Conservation (phyloP, 1,140 invertebrate genomes). For the Brachionus manjavacas region DNA sequence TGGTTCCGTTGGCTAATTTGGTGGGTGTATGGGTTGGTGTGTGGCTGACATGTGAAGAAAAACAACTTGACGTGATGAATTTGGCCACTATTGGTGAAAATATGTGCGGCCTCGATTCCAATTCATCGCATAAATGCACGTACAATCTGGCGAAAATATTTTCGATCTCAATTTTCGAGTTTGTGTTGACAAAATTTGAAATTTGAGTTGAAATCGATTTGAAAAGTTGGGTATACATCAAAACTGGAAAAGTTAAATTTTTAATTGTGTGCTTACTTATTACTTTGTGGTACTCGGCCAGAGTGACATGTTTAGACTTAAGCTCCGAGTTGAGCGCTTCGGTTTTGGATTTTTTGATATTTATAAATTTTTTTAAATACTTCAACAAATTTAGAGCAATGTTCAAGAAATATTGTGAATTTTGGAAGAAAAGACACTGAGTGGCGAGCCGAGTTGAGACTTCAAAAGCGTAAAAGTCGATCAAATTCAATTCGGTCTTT, state of each 20-base stretch:
- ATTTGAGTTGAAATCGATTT: constrained; percentile 9
- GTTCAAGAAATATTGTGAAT: constrained; percentile 8
- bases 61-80: constrained; percentile 19
- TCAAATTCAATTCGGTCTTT: not conserved
- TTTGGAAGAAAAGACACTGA: not conserved
- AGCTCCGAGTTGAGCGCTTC: not conserved
- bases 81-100: not conserved
- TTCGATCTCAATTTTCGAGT: not conserved
- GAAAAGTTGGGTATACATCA: not conserved
- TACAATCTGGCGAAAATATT: not conserved
- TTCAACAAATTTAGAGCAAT: not conserved
- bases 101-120: not conserved
- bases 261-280: not conserved
- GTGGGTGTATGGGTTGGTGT: constrained; percentile 23
- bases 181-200: constrained; percentile 37
- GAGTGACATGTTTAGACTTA: not conserved
- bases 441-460: not conserved
- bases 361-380: not conserved
- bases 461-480: constrained; percentile 2
- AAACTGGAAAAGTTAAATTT: not conserved
- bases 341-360: not conserved
- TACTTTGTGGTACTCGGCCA: not conserved
- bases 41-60: not conserved
- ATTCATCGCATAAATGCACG: not conserved
- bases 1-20: not conserved